Percentiles rank a stretch among this genome's conserved stretches.
Evolutionary conservation across 2,113 vertebrate species (phyloP).

Genomic region (Xenotilapia flavipinnis): DNA sequence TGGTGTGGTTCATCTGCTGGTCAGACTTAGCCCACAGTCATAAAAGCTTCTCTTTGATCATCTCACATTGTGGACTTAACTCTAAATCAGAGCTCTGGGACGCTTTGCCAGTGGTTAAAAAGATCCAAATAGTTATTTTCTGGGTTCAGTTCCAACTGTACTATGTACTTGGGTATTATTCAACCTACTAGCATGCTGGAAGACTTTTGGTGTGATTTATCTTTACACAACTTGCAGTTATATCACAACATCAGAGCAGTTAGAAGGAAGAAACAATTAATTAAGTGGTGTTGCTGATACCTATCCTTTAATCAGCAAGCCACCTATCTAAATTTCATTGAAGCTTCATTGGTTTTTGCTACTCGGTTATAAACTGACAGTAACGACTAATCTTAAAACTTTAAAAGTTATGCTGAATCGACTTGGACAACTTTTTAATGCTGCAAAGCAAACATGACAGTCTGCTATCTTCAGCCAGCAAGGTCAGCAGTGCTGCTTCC

Average conservation of each 20-base stretch:
- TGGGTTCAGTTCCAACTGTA: background rate
- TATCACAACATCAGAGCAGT: fast-evolving
- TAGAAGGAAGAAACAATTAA: background rate
- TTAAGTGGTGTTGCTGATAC: background rate
- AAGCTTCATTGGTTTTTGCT: background rate
- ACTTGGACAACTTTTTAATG: background rate
- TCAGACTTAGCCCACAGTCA: background rate
- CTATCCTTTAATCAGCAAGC: background rate
- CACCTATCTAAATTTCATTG: background rate
- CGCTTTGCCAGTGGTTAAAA: background rate
- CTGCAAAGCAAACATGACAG: background rate
- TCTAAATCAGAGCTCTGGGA: background rate
- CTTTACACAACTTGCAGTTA: background rate
- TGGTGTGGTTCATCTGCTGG: background rate
- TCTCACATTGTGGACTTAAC: background rate
- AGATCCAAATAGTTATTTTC: background rate
- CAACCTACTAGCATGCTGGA: background rate
- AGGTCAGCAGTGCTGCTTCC: background rate
- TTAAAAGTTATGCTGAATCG: background rate
- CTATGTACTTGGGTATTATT: background rate
- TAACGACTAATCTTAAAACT: background rate
- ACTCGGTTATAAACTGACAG: background rate
- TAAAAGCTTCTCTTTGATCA: constrained; percentile 3
- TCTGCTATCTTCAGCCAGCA: background rate
- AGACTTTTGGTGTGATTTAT: background rate